These are phyloP conservation scores for Hecatera dysodea DNA, from an alignment of 2,888 invertebrate genomes.

Conservation along the genomic window DNA sequence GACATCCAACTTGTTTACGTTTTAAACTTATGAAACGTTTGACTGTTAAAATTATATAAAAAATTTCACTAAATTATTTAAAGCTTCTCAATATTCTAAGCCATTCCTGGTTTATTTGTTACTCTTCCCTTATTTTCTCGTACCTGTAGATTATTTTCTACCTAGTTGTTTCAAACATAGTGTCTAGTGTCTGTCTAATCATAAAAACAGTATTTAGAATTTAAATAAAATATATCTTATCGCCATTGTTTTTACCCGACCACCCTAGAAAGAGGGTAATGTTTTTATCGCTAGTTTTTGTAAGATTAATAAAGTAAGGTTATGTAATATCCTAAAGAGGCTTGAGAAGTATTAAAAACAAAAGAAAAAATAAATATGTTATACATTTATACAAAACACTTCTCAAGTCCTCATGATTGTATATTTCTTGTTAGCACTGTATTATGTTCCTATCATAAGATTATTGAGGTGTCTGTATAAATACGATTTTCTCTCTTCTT, in stretches of 20 bases:
- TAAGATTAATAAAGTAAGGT: constrained; percentile 52
- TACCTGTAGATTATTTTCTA: not conserved
- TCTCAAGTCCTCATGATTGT: constrained; percentile 39
- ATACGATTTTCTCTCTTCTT: constrained; percentile 89
- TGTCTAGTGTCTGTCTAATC: constrained; percentile 12
- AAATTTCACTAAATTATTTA: no score
- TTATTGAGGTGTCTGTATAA: constrained; percentile 78
- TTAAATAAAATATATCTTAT: no score
- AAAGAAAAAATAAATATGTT: no score
- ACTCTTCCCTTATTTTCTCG: not conserved
- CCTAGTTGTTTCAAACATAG: not conserved
- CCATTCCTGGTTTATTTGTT: not conserved
- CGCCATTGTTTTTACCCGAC: no score
- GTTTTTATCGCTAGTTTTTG: not conserved
- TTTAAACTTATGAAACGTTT: not conserved
- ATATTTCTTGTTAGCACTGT: constrained; percentile 62
- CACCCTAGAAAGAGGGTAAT: no score
- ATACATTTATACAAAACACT: constrained; percentile 30
- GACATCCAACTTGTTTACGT: not conserved
- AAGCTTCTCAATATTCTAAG: not conserved
- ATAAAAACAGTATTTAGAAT: constrained; percentile 5
- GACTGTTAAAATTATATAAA: not conserved
- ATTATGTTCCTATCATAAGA: constrained; percentile 67
- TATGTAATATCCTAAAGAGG: constrained; percentile 53
- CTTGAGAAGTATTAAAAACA: constrained; percentile 55